These are phyloP conservation scores for Acleris laterana DNA, from an alignment of 2,888 invertebrate genomes.

Conservation along the genomic window DNA sequence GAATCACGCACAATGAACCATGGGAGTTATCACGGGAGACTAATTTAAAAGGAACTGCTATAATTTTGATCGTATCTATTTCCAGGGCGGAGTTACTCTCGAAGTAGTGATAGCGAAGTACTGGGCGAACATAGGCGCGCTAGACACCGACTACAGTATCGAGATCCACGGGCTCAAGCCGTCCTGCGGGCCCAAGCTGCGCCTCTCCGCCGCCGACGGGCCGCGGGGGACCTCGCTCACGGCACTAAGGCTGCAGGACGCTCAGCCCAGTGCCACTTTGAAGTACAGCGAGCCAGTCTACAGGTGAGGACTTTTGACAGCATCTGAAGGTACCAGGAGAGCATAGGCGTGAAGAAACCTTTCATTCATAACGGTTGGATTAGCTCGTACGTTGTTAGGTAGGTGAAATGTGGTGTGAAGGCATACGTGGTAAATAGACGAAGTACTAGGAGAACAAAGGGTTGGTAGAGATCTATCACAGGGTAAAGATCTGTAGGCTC, in stretches of 20 bases:
- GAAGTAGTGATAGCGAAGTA: slow-evolving; percentile 97
- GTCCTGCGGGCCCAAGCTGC: slow-evolving; percentile 84
- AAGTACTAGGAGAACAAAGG: slow-evolving; percentile 98
- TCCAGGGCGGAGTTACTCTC: slow-evolving; percentile 89
- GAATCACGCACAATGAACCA: too few species aligned
- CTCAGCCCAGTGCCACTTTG: slow-evolving; percentile 87
- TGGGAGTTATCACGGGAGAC: too few species aligned
- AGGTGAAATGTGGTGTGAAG: too few species aligned
- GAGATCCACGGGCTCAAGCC: slow-evolving; percentile 93
- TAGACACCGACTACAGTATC: slow-evolving; percentile 89
- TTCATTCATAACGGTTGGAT: too few species aligned
- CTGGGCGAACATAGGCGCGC: slow-evolving; percentile 96
- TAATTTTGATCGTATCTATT: slow-evolving; percentile 3
- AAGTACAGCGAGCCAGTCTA: slow-evolving; percentile 38
- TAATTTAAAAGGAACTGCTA: too few species aligned
- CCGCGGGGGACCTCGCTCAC: slow-evolving; percentile 89
- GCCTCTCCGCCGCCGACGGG: slow-evolving; percentile 91
- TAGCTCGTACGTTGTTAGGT: too few species aligned
- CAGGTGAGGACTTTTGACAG: slow-evolving; percentile 19
- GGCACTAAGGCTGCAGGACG: slow-evolving; percentile 90
- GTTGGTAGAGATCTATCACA: slow-evolving; percentile 89
- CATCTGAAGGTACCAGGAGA: too few species aligned
- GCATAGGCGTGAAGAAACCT: too few species aligned
- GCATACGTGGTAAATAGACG: slow-evolving; percentile 52
- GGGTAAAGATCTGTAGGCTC: slow-evolving; percentile 93